Evolutionary conservation across 2,888 invertebrate species (phyloP).

Genomic region (Esperia sulphurella): DNA sequence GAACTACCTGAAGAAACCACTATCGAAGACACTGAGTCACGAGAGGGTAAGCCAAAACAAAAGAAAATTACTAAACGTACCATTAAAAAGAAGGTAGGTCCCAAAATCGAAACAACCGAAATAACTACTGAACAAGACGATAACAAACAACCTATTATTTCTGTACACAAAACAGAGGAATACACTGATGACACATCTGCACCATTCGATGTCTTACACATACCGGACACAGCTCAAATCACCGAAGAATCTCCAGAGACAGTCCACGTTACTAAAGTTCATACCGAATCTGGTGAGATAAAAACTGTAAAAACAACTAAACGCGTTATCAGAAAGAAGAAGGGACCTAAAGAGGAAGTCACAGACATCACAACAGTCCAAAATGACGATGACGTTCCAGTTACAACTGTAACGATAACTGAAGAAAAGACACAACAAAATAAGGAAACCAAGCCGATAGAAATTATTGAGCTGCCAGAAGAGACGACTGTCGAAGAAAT

Average conservation of each 20-base stretch:
- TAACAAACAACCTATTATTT: conserved; percentile 54
- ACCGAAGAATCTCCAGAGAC: conserved; percentile 28
- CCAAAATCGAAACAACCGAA: conserved; percentile 38
- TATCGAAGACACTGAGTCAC: conserved; percentile 18
- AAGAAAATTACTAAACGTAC: conserved; percentile 34
- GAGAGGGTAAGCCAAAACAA: conserved; percentile 20
- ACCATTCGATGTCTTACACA: conserved; percentile 13
- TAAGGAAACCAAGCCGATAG: conserved; percentile 10
- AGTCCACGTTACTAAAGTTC: conserved; percentile 23
- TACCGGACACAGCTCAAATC: conserved; percentile 27
- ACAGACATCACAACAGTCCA: conserved; percentile 20
- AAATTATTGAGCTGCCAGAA: conserved; percentile 33
- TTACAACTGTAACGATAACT: conserved; percentile 21
- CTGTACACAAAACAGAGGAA: conserved; percentile 46
- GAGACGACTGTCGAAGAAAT: conserved; percentile 33
- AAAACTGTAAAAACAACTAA: conserved; percentile 38
- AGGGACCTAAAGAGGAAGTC: conserved; percentile 19
- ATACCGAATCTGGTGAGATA: conserved; percentile 24
- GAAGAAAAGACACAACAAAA: conserved; percentile 7
- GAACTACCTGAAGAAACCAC: conserved; percentile 23
- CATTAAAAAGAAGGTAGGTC: conserved; percentile 50
- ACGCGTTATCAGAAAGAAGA: conserved; percentile 17
- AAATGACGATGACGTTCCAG: conserved; percentile 23
- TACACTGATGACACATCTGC: conserved; percentile 28
- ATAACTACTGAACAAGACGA: conserved; percentile 57